Evolutionary conservation across 2,797 vertebrate species (phyloP).

Genomic region (Arremon aurantiirostris): DNA sequence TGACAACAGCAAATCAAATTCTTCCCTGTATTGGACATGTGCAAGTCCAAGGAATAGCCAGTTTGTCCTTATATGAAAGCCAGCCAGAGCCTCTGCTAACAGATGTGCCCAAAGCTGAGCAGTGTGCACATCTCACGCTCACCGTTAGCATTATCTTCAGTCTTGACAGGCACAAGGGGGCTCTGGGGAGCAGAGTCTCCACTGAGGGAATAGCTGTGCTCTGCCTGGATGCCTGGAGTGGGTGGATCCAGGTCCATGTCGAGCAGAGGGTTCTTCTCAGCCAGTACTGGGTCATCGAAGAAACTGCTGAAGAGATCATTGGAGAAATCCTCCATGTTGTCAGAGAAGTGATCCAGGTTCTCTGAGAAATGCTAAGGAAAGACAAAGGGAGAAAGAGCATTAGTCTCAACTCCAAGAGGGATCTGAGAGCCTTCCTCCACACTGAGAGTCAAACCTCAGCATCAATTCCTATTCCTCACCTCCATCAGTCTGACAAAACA

Average conservation of each 20-base stretch:
- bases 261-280: constrained; percentile 88
- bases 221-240: constrained; percentile 91
- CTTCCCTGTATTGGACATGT: not conserved
- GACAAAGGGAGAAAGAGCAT: not conserved
- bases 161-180: constrained; percentile 91
- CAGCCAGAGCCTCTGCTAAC: not conserved
- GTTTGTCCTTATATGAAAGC: not conserved
- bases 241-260: constrained; percentile 92
- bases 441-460: not conserved
- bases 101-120: not conserved
- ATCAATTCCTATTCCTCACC: not conserved
- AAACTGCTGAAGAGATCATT: constrained; percentile 97
- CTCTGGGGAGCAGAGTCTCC: constrained; percentile 97
- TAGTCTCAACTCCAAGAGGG: not conserved
- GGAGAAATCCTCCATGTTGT: constrained; percentile 99
- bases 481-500: not conserved
- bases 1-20: not conserved
- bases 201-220: constrained; percentile 98
- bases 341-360: constrained; percentile 89
- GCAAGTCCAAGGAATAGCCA: not conserved
- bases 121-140: not conserved
- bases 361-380: constrained; percentile 74
- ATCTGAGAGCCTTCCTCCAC: not conserved
- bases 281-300: constrained; percentile 93
- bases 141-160: constrained; percentile 89